Evolutionary conservation across 2,888 invertebrate genomes (phyloP), one percentile per base, ranked within the genome.

Genomic region (Apamea monoglypha): DNA sequence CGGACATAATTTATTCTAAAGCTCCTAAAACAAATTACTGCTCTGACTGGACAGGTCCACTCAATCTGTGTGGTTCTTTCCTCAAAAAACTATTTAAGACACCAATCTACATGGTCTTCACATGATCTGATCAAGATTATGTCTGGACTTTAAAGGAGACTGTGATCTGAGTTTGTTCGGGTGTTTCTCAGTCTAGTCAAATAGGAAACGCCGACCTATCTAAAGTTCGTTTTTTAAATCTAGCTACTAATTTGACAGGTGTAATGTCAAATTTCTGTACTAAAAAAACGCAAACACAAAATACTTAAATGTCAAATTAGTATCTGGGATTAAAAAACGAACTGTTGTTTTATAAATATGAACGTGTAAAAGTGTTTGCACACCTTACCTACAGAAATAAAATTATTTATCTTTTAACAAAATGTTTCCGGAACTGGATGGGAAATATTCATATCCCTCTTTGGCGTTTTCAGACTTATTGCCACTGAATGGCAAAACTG

Each of bases 391-490:
- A n/a, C n/a, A 3, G 25, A 56, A 56, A 12, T 56, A 56, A 56
- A 56, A n/a, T 56, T 12, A n/a, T 56, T 25, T 25, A 56, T 25
- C 10, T 10, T 56, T 56, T 56, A 56, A n/a, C 12, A 32, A 75
- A n/a, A 59, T 73, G 25, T 36, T 47, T 44, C n/a, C 14, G 4
- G 6, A 25, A 25, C 16, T 25, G 4, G 1, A 74, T 25, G 40
- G 18, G 32, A 61, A 67, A 61, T 36, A 61, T n/a, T 47, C 3
- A 53, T n/a, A 53, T 32, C 21, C 10, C 21, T n/a, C 67, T 53
- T n/a, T 8, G 32, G 29, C 2, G 14, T 83, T 50, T 82, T 53
- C 59, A 16, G 66, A 40, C 32, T 29, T 61, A 67, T 61, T 76
- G 44, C 61, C 10, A 64, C 56, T 69, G 64, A 56, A 70, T 44